These are phyloP conservation scores for Drosophila hamatofila DNA, from an alignment of 2,888 invertebrate genomes.

Conservation along the genomic window DNA sequence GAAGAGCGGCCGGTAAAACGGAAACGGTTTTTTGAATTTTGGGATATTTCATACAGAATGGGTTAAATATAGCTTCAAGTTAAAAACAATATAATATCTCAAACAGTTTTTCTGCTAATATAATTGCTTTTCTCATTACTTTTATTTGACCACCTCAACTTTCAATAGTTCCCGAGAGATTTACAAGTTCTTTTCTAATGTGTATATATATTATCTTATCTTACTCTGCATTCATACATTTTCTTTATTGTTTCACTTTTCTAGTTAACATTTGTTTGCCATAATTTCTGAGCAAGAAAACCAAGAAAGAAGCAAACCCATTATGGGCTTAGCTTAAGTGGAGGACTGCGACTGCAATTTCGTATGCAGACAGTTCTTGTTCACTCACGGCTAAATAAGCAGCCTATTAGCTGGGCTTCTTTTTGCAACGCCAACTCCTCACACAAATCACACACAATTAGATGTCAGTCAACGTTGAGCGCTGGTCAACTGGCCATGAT, in stretches of 20 bases:
- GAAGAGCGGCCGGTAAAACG: too few relatives aligned
- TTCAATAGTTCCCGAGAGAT: not conserved
- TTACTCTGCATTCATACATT: not conserved
- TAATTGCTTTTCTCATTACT: not conserved
- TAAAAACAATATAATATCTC: not conserved
- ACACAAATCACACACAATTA: slow-evolving; percentile 56
- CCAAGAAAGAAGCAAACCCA: not conserved
- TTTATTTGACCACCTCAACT: not conserved
- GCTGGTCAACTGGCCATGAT: slow-evolving; percentile 44
- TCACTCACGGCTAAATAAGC: slow-evolving; percentile 45
- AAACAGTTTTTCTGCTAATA: not conserved
- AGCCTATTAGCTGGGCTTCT: slow-evolving; percentile 47
- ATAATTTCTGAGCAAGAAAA: slow-evolving; percentile 1
- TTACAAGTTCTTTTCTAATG: not conserved
- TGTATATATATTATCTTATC: not conserved
- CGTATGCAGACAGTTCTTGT: slow-evolving; percentile 20
- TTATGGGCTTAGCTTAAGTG: slow-evolving; percentile 44
- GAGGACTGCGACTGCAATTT: slow-evolving; percentile 61
- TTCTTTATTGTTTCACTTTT: not conserved
- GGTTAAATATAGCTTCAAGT: not conserved
- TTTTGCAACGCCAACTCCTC: slow-evolving; percentile 35
- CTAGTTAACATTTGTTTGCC: not conserved
- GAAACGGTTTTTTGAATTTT: too few relatives aligned
- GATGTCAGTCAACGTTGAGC: slow-evolving; percentile 63
- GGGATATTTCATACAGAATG: not conserved